A percentile compares a stretch with the other conserved stretches of the same genome.
phyloP scores from a whole-genome alignment of 2,888 invertebrate species.

The Monochamus alternatus region DNA sequence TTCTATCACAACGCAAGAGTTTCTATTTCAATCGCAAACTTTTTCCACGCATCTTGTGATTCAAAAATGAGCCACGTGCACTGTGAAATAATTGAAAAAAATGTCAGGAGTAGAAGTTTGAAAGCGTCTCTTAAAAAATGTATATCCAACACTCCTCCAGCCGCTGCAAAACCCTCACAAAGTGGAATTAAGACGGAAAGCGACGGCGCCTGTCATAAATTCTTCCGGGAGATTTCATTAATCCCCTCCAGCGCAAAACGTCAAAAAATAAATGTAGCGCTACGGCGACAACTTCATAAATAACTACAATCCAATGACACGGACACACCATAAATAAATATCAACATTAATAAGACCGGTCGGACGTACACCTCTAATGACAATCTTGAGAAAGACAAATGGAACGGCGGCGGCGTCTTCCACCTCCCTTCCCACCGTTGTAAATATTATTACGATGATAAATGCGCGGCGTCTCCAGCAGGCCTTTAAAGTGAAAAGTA shows the following conservation, averaged over 20 bases:
- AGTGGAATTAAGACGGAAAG: background rate
- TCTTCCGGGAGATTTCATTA: background rate
- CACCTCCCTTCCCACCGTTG: slow-evolving; percentile 26
- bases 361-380: slow-evolving; percentile 33
- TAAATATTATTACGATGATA: slow-evolving; percentile 58
- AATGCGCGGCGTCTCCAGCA: slow-evolving; percentile 52
- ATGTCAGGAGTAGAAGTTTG: too few species aligned
- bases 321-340: slow-evolving; percentile 31
- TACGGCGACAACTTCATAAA: slow-evolving; percentile 8
- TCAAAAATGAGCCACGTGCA: too few species aligned
- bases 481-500: slow-evolving; percentile 57
- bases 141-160: too few species aligned
- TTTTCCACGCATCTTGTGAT: too few species aligned
- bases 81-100: too few species aligned
- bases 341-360: slow-evolving; percentile 27
- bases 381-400: slow-evolving; percentile 46
- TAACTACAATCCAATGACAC: slow-evolving; percentile 18
- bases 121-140: too few species aligned
- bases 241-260: background rate
- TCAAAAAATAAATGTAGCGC: background rate
- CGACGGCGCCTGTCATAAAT: background rate
- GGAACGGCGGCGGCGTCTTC: slow-evolving; percentile 38
- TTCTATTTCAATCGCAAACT: too few species aligned
- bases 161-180: background rate
- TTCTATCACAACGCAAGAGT: too few species aligned